These are phyloP conservation scores for Boloria euphrosyne DNA, from an alignment of 2,888 invertebrate genomes.

Conservation along the genomic window DNA sequence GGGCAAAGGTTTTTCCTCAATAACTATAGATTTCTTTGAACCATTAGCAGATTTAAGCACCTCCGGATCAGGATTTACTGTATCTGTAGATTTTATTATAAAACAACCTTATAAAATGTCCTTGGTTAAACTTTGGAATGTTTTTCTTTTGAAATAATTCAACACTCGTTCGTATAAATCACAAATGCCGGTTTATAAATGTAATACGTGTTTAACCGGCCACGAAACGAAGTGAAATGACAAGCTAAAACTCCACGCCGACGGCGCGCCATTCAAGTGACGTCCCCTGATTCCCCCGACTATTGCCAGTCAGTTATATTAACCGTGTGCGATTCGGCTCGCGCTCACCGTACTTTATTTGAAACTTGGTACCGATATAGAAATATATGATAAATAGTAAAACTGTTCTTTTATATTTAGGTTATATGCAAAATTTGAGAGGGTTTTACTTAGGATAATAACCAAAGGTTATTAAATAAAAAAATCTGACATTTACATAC, in stretches of 20 bases:
- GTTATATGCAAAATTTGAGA: too few relatives aligned
- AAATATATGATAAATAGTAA: too few relatives aligned
- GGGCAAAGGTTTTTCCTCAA: constrained; percentile 70
- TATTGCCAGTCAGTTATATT: constrained; percentile 64
- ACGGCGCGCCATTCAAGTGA: constrained; percentile 43
- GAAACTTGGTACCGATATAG: neutral
- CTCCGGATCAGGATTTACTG: constrained; percentile 72
- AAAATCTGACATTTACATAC: too few relatives aligned
- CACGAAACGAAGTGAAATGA: constrained; percentile 59
- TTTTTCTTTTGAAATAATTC: constrained; percentile 27
- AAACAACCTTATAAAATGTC: constrained; percentile 63
- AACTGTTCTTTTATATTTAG: too few relatives aligned
- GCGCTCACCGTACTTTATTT: constrained; percentile 35
- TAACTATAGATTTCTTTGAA: constrained; percentile 69
- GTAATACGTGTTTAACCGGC: constrained; percentile 37
- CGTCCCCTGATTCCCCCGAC: constrained; percentile 56
- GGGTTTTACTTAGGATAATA: too few relatives aligned
- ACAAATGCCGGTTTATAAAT: constrained; percentile 36
- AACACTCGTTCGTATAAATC: constrained; percentile 41
- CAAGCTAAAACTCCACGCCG: constrained; percentile 43
- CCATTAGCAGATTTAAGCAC: constrained; percentile 70
- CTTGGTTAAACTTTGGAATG: constrained; percentile 37
- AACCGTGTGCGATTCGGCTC: constrained; percentile 66
- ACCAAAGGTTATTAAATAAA: too few relatives aligned
- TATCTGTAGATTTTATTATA: constrained; percentile 77